Percentiles rank a stretch among this genome's conserved stretches.
Conservation (phyloP, 1,140 invertebrate genomes). For the Geopemphigus sp. region DNA sequence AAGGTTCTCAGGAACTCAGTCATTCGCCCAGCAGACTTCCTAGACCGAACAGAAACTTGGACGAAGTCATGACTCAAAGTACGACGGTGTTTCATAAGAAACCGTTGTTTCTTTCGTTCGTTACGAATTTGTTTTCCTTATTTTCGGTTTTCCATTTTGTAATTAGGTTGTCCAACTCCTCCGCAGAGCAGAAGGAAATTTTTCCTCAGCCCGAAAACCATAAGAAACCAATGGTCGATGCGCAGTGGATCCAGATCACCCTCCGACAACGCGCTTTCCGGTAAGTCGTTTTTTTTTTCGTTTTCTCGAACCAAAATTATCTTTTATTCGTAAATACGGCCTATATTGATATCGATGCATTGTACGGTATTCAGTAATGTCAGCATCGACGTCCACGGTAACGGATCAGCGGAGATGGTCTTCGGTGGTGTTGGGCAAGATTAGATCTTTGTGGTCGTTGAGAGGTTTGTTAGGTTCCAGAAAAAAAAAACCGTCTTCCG, state of each 20-base stretch:
- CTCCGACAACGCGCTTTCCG: conserved; percentile 63
- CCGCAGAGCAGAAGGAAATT: conserved; percentile 75
- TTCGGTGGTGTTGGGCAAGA: conserved; percentile 77
- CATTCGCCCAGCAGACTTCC: conserved; percentile 52
- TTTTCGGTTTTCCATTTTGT: too few species aligned
- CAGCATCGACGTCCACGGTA: conserved; percentile 58
- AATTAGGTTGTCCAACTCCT: conserved; percentile 71
- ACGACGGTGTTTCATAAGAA: conserved; percentile 52
- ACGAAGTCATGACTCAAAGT: conserved; percentile 59
- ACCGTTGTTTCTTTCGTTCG: background rate
- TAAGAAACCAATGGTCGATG: conserved; percentile 67
- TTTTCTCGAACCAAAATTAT: background rate
- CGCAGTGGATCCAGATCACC: conserved; percentile 55
- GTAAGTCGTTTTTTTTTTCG: conserved; percentile 57
- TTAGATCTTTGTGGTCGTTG: conserved; percentile 77
- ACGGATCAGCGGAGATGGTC: conserved; percentile 65
- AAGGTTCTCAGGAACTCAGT: conserved; percentile 38
- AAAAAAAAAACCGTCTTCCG: too few species aligned
- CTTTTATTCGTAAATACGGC: background rate
- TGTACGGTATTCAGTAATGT: conserved; percentile 52
- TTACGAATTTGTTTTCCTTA: background rate
- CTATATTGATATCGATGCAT: background rate
- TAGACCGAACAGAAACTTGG: conserved; percentile 51
- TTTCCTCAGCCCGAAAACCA: conserved; percentile 73
- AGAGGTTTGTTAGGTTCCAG: conserved; percentile 58